Percentiles rank a stretch among this genome's conserved stretches.
phyloP scores from a whole-genome alignment of 2,888 invertebrate genomes.

The Atethmia centrago region DNA sequence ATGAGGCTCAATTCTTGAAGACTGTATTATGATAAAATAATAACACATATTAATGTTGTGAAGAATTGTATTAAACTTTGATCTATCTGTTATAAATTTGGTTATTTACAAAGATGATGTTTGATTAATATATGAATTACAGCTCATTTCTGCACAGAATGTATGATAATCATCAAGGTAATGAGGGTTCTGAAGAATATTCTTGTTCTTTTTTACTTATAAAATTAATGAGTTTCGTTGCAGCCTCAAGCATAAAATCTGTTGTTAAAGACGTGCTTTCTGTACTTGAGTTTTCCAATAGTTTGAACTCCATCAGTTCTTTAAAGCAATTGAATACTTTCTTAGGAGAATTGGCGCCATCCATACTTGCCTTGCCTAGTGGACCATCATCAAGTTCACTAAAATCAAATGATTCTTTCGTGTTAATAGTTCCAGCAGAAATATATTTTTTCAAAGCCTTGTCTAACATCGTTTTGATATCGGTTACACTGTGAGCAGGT shows the following conservation, averaged over 20 bases:
- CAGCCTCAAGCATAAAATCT: conserved; percentile 69
- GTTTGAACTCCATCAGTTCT: conserved; percentile 12
- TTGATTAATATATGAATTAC: conserved; percentile 1
- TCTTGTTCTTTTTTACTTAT: conserved; percentile 78
- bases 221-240: conserved; percentile 76
- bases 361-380: conserved; percentile 58
- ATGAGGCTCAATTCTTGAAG: too few relatives aligned
- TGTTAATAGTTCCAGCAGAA: conserved; percentile 40
- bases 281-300: conserved; percentile 1
- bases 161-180: background rate
- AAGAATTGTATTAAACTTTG: conserved; percentile 19
- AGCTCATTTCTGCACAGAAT: conserved; percentile 3
- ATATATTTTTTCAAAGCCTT: conserved; percentile 59
- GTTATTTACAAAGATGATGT: conserved; percentile 26
- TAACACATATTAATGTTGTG: background rate
- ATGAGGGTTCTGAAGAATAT: conserved; percentile 55
- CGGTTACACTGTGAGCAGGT: conserved; percentile 63
- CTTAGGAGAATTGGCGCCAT: conserved; percentile 49
- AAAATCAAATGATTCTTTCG: conserved; percentile 64
- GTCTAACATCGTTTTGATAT: conserved; percentile 65
- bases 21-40: too few relatives aligned
- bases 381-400: conserved; percentile 69
- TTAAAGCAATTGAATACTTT: conserved; percentile 58
- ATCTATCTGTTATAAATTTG: conserved; percentile 12
- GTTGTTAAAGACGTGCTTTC: conserved; percentile 17